Conservation (phyloP, 2,888 invertebrate genomes). For the Phytoseiulus persimilis region DNA sequence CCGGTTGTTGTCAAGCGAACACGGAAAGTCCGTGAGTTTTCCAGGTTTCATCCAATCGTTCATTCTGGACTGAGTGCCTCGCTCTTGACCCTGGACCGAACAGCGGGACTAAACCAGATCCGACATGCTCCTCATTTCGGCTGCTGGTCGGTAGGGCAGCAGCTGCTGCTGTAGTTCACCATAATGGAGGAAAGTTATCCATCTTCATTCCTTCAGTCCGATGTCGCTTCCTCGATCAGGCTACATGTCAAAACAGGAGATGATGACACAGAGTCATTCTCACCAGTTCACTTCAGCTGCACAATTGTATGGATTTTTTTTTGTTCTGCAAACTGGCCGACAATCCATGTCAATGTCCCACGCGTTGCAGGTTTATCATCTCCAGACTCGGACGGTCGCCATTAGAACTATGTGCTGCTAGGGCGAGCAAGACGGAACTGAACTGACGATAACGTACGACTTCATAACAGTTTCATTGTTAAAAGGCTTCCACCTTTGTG, state of each 20-base stretch:
- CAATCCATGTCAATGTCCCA: not conserved
- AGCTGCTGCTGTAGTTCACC: not conserved
- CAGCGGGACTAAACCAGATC: not conserved
- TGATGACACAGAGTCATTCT: not conserved
- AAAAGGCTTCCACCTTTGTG: not conserved
- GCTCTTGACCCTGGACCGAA: not conserved
- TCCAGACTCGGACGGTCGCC: not conserved
- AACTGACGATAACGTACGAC: not conserved
- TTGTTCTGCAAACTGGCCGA: not conserved
- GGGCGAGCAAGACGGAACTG: not conserved
- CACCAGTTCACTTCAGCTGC: not conserved
- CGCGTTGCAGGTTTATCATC: not conserved
- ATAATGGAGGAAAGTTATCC: not conserved
- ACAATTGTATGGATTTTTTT: not conserved
- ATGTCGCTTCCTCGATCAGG: not conserved
- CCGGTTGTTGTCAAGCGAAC: not conserved
- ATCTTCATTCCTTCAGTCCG: not conserved
- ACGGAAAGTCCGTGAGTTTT: not conserved
- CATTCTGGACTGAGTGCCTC: not conserved
- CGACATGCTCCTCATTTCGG: not conserved
- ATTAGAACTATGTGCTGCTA: not conserved
- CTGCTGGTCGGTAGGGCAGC: not conserved
- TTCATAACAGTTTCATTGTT: not conserved
- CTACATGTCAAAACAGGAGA: not conserved
- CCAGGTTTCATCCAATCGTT: not conserved